A percentile compares a stretch with the other conserved stretches of the same genome.
Conservation (phyloP, 2,888 invertebrate species). For the Stenoptilia bipunctidactyla region DNA sequence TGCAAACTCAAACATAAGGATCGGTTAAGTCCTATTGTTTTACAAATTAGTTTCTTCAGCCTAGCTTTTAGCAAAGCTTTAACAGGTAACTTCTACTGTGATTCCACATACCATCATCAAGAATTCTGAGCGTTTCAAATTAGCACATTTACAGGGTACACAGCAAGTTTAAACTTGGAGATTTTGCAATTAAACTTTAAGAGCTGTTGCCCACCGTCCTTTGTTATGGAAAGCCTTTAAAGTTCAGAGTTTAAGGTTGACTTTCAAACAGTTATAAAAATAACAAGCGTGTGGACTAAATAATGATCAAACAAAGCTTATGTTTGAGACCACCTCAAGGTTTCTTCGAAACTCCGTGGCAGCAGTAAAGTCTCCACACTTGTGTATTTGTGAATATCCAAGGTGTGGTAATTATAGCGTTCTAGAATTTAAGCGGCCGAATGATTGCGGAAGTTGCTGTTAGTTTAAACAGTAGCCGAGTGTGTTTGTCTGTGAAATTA, state of each 20-base stretch:
- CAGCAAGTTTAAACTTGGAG: conserved; percentile 32
- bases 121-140: conserved; percentile 30
- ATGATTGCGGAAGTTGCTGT: not conserved
- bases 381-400: not conserved
- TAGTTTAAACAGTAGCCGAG: not conserved
- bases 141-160: conserved; percentile 54
- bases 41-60: not conserved
- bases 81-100: not conserved
- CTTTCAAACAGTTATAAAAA: conserved; percentile 15
- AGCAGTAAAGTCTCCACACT: not conserved
- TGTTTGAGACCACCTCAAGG: conserved; percentile 66
- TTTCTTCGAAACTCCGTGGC: conserved; percentile 35
- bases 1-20: too few relatives aligned
- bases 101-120: not conserved
- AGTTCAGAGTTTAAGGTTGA: conserved; percentile 17
- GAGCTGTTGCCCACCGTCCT: conserved; percentile 2
- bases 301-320: conserved; percentile 49
- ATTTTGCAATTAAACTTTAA: conserved; percentile 50
- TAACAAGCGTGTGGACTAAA: conserved; percentile 35
- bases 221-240: conserved; percentile 12
- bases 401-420: not conserved
- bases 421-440: not conserved
- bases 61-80: not conserved
- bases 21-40: not conserved
- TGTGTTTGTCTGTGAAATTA: not conserved